Conservation (phyloP, 2,113 vertebrate species). For the Centropus bengalensis region DNA sequence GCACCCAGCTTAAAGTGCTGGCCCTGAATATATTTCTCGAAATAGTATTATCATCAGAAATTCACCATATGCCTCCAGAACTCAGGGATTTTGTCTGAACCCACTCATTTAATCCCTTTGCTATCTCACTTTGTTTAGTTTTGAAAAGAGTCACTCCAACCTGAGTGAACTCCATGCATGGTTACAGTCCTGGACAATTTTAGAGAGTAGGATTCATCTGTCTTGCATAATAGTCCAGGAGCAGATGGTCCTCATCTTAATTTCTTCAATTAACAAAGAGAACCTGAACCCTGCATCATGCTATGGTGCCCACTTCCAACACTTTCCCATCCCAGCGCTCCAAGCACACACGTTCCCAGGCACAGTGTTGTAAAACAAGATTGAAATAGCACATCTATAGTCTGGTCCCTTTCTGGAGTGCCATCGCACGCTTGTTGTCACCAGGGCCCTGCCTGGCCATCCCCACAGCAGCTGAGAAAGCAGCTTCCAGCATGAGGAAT, state of each 20-base stretch:
- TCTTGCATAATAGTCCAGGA: not conserved
- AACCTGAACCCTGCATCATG: not conserved
- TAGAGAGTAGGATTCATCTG: not conserved
- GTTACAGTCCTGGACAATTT: not conserved
- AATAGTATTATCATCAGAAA: not conserved
- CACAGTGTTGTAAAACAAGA: not conserved
- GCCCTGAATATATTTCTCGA: not conserved
- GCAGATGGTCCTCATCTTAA: not conserved
- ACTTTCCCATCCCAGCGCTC: not conserved
- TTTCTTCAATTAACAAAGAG: not conserved
- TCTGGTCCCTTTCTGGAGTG: not conserved
- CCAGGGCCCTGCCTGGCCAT: not conserved
- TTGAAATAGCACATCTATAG: not conserved
- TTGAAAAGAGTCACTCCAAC: not conserved
- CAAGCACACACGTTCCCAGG: not conserved
- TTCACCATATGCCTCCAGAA: not conserved
- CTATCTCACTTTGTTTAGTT: not conserved
- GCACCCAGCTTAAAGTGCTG: not conserved
- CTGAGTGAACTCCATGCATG: not conserved
- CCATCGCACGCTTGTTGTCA: not conserved
- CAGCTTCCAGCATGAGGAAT: not conserved
- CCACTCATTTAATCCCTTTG: not conserved
- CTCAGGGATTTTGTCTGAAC: not conserved
- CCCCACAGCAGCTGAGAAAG: not conserved
- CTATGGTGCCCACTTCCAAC: rapidly evolving